These are phyloP conservation scores for Melipona bicolor DNA, from an alignment of 2,888 invertebrate species.

Conservation along the genomic window DNA sequence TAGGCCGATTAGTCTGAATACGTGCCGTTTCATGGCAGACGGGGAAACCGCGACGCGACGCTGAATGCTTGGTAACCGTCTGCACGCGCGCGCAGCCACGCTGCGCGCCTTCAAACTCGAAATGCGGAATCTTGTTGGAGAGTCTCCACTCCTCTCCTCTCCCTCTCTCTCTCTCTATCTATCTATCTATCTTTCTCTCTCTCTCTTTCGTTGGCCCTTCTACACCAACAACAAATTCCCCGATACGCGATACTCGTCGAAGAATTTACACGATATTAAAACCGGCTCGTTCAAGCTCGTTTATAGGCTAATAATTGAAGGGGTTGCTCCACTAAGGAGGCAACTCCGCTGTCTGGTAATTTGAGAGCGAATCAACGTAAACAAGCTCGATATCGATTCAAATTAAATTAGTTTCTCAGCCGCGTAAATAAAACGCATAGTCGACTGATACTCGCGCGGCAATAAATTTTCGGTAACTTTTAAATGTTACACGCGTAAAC, in stretches of 20 bases:
- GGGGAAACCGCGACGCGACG: constrained; percentile 49
- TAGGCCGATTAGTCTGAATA: constrained; percentile 81
- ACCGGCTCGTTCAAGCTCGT: not conserved
- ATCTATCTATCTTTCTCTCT: no score
- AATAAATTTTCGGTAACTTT: no score
- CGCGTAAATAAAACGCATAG: no score
- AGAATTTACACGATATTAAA: not conserved
- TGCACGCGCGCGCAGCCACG: constrained; percentile 7
- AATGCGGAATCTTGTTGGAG: constrained; percentile 5
- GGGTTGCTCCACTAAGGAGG: not conserved
- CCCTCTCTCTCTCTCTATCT: not conserved
- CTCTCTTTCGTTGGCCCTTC: not conserved
- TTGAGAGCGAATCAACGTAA: not conserved
- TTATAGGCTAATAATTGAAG: not conserved
- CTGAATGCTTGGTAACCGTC: constrained; percentile 48
- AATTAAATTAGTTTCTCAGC: no score
- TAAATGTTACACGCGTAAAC: no score
- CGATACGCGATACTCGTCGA: not conserved
- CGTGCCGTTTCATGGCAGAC: constrained; percentile 61
- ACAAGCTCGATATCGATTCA: no score
- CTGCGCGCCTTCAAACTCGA: constrained; percentile 17
- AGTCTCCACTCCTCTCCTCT: not conserved
- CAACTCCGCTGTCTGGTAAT: not conserved
- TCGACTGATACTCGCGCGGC: no score
- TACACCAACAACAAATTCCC: not conserved